Conservation (phyloP, 2,888 invertebrate genomes). For the Pristionchus exspectatus region DNA sequence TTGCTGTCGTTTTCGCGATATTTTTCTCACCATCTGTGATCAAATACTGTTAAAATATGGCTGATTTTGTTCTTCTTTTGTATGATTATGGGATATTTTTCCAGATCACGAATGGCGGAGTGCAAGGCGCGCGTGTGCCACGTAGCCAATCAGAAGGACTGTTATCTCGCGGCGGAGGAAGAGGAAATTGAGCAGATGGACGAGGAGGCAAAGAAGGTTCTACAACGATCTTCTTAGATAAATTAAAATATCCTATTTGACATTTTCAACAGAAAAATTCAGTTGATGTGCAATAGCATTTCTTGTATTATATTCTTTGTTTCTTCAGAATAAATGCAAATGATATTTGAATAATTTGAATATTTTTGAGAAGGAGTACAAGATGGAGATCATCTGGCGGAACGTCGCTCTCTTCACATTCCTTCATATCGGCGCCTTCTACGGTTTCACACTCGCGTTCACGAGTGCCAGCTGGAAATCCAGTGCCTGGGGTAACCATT, state of each 20-base stretch:
- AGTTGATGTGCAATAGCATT: too few species aligned
- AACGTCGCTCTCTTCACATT: not conserved
- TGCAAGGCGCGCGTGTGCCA: not conserved
- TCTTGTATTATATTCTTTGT: too few species aligned
- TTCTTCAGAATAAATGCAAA: too few species aligned
- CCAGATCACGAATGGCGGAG: not conserved
- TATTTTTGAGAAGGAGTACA: not conserved
- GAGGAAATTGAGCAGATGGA: constrained; percentile 47
- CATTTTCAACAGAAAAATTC: too few species aligned
- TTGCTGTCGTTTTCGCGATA: too few species aligned
- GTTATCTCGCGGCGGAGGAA: constrained; percentile 46
- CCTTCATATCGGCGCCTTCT: constrained; percentile 12
- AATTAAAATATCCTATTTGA: too few species aligned
- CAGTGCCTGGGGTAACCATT: constrained; percentile 33
- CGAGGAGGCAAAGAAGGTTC: constrained; percentile 45
- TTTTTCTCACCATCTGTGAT: too few species aligned
- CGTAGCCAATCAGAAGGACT: not conserved
- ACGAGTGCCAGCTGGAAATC: constrained; percentile 2
- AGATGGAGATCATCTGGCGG: constrained; percentile 44
- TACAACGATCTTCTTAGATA: too few species aligned
- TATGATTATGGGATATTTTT: too few species aligned
- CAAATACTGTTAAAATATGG: too few species aligned
- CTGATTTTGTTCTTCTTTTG: too few species aligned
- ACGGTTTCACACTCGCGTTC: not conserved
- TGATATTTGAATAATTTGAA: too few species aligned